Base-by-base conservation (phyloP, 1,140 invertebrate genomes). In the Harpegnathos saltator region DNA sequence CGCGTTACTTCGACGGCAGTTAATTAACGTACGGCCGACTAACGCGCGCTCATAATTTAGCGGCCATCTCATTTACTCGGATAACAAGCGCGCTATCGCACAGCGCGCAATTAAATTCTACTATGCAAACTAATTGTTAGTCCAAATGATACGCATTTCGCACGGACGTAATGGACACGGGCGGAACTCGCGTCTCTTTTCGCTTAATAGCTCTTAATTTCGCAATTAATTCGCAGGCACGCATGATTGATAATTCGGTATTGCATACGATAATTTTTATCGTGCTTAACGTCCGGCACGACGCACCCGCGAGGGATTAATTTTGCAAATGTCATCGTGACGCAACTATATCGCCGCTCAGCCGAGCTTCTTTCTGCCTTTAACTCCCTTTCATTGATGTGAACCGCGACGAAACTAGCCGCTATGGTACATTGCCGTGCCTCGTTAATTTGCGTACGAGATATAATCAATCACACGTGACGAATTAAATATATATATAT, bases 161-260 rank as follows among this genome's bases (percentile, higher is more conserved):
- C 44, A 19, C 74, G 19, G n/a, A 38, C 15, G 14, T 75, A 75
- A 75, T 65, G 61, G 44, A 29, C 61, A 38, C 61, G 26, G 26
- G 4, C 62, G 19, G 22, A 38, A 68, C 29, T 29, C 54, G 73
- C 44, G 62, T 54, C 62, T 65, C 74, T 77, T 77, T 77, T 77
- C 65, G 50, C 62, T 66, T 77, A 77, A 77, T 77, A 77, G 74
- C 74, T 77, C 74, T 77, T 77, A 77, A 77, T 77, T 77, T 77
- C 12, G 62, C 74, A 77, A 77, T 77, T 77, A 77, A 54, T 77
- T 77, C 62, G 26, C 54, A 54, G 62, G 12, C 48, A 24, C 15
- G 19, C 1, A n/a, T 44, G 62, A 77, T 77, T 77, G 74, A 77
- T 77, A 77, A 77, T 77, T 77, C 68, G 52, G 29, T 68, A 77